Base-by-base conservation (phyloP, 2,888 invertebrate genomes). In the Rotaria sp. region DNA sequence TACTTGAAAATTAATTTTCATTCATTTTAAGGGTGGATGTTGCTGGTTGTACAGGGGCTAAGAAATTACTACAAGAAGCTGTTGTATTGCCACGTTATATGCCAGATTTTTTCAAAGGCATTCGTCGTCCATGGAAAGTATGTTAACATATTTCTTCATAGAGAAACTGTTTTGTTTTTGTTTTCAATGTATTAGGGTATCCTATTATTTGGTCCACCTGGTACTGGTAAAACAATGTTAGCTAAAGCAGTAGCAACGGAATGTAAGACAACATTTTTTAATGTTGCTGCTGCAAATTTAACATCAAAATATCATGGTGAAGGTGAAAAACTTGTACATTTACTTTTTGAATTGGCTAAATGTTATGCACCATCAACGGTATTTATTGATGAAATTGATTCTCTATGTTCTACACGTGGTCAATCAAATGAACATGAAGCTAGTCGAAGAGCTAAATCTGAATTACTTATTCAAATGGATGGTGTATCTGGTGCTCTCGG, bases 311-410 rank as follows among this genome's bases (percentile, higher is more conserved):
- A 96, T 92, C 93, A 97, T 86, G 99, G 99, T 30, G 99, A 99
- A 92, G 96, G 96, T 0, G 98, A 99, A 92, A 98, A 98, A 92
- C 94, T 99, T 89, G 97, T 99, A 88, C 94, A 97, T 87, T 92
- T 98, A 85, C 93, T 99, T 0, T 99, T 99, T 91, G 97, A 97
- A 93, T 97, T 99, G 96, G 97, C 97, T 4, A 93, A 97, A 88
- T 97, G 96, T 93, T 97, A 97, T 93, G 97, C 98, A 87, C 98
- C 98, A 11, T 96, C 96, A 90, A 98, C 97, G 87, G 97, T 99
- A 89, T 99, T 99, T 92, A 96, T 99, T 87, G 98, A 99, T 92
- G 98, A 99, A 93, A 98, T 99, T 88, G 98, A 99, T 93, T 96
- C 97, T 48, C 92, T 98, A 88, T 97, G 97, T 91, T 96, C 96